Percentiles rank a stretch among this genome's conserved stretches.
Conservation (phyloP, 2,797 vertebrate genomes). For the Rhincodon typus region DNA sequence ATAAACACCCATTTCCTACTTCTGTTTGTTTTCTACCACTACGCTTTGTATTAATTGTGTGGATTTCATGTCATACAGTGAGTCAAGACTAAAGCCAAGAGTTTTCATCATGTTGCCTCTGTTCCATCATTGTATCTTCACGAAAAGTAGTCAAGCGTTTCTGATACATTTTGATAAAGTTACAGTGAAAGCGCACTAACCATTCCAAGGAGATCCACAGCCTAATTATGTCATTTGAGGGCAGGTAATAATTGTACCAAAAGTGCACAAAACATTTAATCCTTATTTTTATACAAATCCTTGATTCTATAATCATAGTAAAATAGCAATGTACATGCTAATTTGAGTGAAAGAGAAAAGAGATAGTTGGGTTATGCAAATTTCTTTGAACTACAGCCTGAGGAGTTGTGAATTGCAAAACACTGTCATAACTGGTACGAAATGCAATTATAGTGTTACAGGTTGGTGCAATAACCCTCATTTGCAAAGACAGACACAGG, state of each 20-base stretch:
- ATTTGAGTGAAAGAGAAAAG: neutral
- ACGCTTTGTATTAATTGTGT: neutral
- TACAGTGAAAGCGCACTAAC: neutral
- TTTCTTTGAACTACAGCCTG: neutral
- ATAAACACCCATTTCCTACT: no score
- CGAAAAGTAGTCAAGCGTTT: neutral
- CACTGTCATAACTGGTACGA: neutral
- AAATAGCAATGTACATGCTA: neutral
- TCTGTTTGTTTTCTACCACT: no score
- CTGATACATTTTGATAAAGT: neutral
- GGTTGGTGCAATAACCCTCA: neutral
- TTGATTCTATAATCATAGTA: neutral
- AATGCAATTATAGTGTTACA: neutral
- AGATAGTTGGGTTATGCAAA: neutral
- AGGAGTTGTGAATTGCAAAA: neutral
- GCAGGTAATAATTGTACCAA: neutral
- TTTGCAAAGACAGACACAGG: neutral
- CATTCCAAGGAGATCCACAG: neutral
- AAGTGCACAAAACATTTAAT: neutral
- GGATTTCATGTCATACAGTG: neutral
- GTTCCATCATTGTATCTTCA: neutral
- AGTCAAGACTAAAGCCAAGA: neutral
- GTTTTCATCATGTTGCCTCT: neutral
- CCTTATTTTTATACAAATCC: neutral
- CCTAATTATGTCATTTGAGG: no score